Evolutionary conservation across 1,140 invertebrate species (phyloP).

Genomic region (Aphaenogaster floridana): DNA sequence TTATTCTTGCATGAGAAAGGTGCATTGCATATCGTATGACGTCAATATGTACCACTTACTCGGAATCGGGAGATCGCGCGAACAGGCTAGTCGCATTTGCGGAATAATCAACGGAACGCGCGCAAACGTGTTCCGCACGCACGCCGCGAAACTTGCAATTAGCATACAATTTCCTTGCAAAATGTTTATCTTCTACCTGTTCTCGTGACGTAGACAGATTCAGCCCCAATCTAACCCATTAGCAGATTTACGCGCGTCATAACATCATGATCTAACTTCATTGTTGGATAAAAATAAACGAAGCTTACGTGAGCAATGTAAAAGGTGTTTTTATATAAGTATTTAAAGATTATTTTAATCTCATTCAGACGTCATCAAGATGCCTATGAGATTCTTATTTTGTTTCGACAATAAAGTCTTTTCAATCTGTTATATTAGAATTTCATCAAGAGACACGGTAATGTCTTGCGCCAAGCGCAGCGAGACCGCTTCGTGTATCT

Average conservation of each 20-base stretch:
- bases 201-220: slow-evolving; percentile 15
- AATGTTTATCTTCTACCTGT: background rate
- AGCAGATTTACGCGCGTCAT: slow-evolving; percentile 7
- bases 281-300: background rate
- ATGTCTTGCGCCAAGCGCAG: no score
- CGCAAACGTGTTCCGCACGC: background rate
- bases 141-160: slow-evolving; percentile 3
- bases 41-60: slow-evolving; percentile 62
- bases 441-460: background rate
- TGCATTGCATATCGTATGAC: slow-evolving; percentile 28
- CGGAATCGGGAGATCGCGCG: slow-evolving; percentile 25
- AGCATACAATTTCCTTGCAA: slow-evolving; percentile 16
- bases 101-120: background rate
- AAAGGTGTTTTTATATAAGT: background rate
- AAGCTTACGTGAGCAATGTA: background rate
- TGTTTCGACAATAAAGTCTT: background rate
- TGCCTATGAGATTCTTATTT: no score
- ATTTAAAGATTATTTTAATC: background rate
- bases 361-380: background rate
- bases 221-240: background rate
- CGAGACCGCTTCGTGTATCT: no score
- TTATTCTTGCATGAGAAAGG: slow-evolving; percentile 62
- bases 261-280: background rate
- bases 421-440: background rate
- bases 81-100: background rate